phyloP scores from a whole-genome alignment of 1,140 invertebrate species.

The Rhopalosiphum padi region DNA sequence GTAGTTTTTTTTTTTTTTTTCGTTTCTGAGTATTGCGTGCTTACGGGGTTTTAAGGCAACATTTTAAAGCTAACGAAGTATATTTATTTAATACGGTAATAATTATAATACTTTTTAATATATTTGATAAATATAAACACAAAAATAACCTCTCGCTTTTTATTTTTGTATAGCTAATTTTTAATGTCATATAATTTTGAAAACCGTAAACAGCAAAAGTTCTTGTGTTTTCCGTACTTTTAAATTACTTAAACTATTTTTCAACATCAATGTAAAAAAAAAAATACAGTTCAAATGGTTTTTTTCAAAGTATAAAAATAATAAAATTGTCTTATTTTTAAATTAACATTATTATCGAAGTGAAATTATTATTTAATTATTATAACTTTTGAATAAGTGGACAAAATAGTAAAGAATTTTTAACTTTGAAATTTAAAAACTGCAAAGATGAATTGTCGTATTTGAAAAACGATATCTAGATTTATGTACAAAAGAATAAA shows the following conservation, averaged over 20 bases:
- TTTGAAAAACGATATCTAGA: background rate
- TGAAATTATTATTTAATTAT: background rate
- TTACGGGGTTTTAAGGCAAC: background rate
- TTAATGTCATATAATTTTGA: background rate
- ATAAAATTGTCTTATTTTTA: background rate
- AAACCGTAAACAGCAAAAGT: background rate
- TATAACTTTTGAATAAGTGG: background rate
- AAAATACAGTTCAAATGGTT: background rate
- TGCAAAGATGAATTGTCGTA: background rate
- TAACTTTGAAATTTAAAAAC: background rate
- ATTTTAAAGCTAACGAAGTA: background rate
- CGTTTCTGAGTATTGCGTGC: background rate
- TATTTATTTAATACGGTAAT: background rate
- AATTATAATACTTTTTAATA: background rate
- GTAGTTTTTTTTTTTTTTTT: background rate
- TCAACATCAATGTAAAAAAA: background rate
- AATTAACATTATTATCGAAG: background rate
- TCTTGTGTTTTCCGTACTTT: background rate
- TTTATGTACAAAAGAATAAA: background rate
- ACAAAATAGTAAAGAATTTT: background rate
- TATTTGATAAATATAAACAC: background rate
- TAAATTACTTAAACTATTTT: background rate
- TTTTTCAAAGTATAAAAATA: background rate
- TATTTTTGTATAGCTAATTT: background rate
- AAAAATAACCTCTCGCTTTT: background rate